phyloP scores from a whole-genome alignment of 2,888 invertebrate genomes.

The Drosophila niveifrons region DNA sequence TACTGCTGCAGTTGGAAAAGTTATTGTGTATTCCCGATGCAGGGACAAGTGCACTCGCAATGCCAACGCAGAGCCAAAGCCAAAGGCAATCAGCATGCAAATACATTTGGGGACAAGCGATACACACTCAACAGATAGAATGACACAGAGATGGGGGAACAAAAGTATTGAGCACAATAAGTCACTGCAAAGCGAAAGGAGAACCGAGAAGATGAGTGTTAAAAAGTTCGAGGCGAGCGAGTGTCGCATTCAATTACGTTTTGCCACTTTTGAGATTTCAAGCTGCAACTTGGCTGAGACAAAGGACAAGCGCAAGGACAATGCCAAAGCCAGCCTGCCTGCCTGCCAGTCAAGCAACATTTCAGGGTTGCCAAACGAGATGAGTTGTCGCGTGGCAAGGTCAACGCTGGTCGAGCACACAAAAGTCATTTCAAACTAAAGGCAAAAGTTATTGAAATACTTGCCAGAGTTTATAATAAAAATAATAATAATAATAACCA shows the following conservation, averaged over 20 bases:
- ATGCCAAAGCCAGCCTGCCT: conserved; percentile 29
- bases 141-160: neutral
- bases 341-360: conserved; percentile 23
- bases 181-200: conserved; percentile 24
- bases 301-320: conserved; percentile 62
- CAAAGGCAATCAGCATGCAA: conserved; percentile 69
- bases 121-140: conserved; percentile 4
- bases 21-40: conserved; percentile 34
- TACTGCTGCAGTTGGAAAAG: conserved; percentile 38
- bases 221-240: conserved; percentile 20
- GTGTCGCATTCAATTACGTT: conserved; percentile 49
- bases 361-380: conserved; percentile 50
- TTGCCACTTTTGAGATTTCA: conserved; percentile 38
- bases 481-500: conserved; percentile 29
- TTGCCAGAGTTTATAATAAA: neutral
- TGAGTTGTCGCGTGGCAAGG: conserved; percentile 40
- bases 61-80: conserved; percentile 1
- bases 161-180: conserved; percentile 52
- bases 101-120: conserved; percentile 57
- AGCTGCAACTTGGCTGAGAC: conserved; percentile 45
- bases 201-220: conserved; percentile 8
- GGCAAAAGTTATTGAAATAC: conserved; percentile 13
- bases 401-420: conserved; percentile 16
- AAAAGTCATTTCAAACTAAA: conserved; percentile 21
- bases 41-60: conserved; percentile 15